Evolutionary conservation across 2,888 invertebrate species (phyloP), one percentile per base, ranked within the genome.

Genomic region (Stenoptilia bipunctidactyla): DNA sequence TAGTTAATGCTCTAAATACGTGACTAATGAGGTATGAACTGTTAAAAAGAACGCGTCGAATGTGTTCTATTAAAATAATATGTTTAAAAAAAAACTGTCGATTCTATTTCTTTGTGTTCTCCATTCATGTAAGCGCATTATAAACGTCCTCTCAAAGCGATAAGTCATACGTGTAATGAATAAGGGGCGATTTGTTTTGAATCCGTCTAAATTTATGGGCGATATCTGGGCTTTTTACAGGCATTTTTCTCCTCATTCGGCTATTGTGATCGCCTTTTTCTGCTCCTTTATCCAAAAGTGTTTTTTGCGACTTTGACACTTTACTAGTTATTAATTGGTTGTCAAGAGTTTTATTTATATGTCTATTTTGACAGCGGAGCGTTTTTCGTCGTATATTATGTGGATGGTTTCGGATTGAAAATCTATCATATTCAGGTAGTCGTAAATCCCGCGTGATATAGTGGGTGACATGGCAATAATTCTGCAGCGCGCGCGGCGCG

Each of bases 261-360:
- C 68, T 64, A 74, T 82, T 80, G 79, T 79, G 70, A 71, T 66
- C 73, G 66, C 70, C 72, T 76, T 76, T 77, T 75, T 79, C 72
- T 74, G 73, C 57, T 65, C 66, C 68, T 72, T 77, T 75, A 76
- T 75, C 47, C 57, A 50, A 59, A 61, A 65, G 64, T 66, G 61
- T 71, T 71, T 68, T 80, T 80, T 77, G 71, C 65, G 69, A 68
- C 73, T 74, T 63, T 80, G 80, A 80, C 80, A 73, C 70, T 83
- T 83, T 83, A 82, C 80, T 80, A 82, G 82, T 80, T 84, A 84
- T 85, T 84, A 85, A 84, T 84, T 83, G 82, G 75, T 73, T 80
- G 84, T 83, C 84, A 73, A 20, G 63, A 61, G 62, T 65, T 72
- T 79, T 80, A 80, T 84, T 83, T 82, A 82, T 83, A 76, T 79